Evolutionary conservation across 2,797 vertebrate genomes (phyloP).

Genomic region (Sebastes kiyomatsui): DNA sequence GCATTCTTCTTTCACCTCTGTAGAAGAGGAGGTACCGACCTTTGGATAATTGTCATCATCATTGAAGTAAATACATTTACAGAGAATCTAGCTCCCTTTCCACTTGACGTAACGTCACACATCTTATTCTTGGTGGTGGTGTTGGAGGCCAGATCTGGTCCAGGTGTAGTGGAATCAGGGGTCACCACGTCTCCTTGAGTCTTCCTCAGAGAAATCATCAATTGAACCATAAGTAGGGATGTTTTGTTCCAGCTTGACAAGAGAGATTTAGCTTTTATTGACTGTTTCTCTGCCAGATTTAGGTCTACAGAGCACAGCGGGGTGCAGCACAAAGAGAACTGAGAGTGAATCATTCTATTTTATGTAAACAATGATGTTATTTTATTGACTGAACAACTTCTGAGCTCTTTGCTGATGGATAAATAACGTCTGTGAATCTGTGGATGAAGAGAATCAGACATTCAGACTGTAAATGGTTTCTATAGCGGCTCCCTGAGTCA

Average conservation of each 20-base stretch:
- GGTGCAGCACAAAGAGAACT: background rate
- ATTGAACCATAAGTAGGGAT: background rate
- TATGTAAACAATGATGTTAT: background rate
- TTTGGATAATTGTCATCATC: background rate
- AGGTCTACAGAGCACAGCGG: background rate
- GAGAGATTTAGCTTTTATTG: background rate
- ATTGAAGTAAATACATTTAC: background rate
- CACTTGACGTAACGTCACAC: constrained; percentile 52
- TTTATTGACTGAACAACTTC: background rate
- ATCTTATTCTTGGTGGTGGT: constrained; percentile 40
- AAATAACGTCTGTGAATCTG: constrained; percentile 18
- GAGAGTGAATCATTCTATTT: background rate
- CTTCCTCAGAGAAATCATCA: background rate
- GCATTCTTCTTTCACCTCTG: constrained; percentile 57
- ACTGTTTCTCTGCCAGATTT: background rate
- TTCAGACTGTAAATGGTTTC: background rate
- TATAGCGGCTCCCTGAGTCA: constrained; percentile 36
- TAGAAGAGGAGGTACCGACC: constrained; percentile 66
- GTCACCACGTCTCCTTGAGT: background rate
- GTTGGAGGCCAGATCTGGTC: constrained; percentile 67
- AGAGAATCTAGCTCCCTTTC: constrained; percentile 36
- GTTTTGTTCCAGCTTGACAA: background rate
- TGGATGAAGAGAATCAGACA: background rate
- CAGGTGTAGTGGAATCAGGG: constrained; percentile 61
- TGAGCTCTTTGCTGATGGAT: background rate